Base-by-base conservation (phyloP, 2,113 vertebrate genomes). In the Alectura lathami region DNA sequence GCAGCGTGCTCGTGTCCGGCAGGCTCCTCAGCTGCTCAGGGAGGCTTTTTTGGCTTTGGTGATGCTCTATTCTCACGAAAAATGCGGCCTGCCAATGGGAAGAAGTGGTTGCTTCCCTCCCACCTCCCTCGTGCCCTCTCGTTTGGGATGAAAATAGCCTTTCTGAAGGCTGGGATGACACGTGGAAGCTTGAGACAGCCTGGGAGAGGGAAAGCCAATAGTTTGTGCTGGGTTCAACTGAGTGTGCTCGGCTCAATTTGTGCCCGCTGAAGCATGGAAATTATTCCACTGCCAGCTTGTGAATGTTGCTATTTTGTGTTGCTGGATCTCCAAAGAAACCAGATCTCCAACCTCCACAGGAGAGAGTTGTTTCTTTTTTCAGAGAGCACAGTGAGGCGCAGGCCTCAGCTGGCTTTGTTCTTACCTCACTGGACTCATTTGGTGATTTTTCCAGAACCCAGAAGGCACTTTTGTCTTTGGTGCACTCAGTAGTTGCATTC, bases 21-120 rank as follows among this genome's bases (percentile, higher is more conserved):
- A 34, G 56, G 20, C 56, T 22, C n/a, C n/a, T n/a, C n/a, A n/a
- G n/a, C n/a, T n/a, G n/a, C 59, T 7, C 0, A 0, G 34, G 56
- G 59, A 91, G 30, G 42, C 54, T 80, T 83, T 69, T n/a, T n/a
- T n/a, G n/a, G n/a, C n/a, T 30, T 43, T 48, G 40, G 42, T 3
- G 1, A 2, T 75, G 27, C 43, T 79, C 9, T 67, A 9, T 27
- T 32, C 73, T 84, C 32, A 72, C 75, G 69, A 50, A 72, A 89
- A 85, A 32, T 53, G 17, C 8, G 14, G 11, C 45, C 74, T 81
- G n/a, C 4, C 21, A 30, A 0, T 43, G 40, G 15, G 22, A 74
- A 53, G 67, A 79, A 45, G 29, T 5, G 21, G 24, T 84, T 57
- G 16, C 8, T 91, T 29, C 16, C 8, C 8, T 45, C 5, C 24